Conservation (phyloP, 2,113 vertebrate genomes). For the Pardalotus punctatus region DNA sequence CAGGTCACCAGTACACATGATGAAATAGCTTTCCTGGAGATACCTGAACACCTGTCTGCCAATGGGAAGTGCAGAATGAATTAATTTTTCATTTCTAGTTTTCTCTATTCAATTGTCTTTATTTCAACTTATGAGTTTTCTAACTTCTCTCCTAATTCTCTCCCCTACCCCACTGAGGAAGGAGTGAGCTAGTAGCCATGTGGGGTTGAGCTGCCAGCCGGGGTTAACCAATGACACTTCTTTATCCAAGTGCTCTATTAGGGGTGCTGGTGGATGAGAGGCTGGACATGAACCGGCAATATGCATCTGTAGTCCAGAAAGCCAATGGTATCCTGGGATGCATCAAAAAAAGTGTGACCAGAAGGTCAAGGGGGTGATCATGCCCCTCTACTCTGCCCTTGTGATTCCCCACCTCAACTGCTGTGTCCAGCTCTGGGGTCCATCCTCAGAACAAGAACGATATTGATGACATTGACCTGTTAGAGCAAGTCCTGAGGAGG, state of each 20-base stretch:
- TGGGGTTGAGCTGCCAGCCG: not conserved
- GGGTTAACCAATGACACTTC: not conserved
- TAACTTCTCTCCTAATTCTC: not conserved
- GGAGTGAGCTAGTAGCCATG: rapidly evolving
- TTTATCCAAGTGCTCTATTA: not conserved
- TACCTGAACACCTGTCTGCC: not conserved
- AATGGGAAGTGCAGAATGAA: not conserved
- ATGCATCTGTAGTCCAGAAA: not conserved
- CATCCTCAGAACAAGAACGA: not conserved
- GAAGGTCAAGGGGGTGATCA: not conserved
- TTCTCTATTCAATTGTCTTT: not conserved
- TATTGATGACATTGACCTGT: too few species aligned
- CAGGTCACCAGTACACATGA: not conserved
- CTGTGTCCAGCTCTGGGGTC: not conserved
- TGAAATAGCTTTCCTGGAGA: not conserved
- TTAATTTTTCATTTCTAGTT: not conserved
- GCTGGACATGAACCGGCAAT: not conserved
- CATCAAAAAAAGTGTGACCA: not conserved
- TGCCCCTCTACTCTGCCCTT: not conserved
- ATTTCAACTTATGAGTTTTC: not conserved
- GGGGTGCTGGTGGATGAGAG: not conserved
- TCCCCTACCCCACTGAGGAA: not conserved
- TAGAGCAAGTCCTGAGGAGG: not conserved
- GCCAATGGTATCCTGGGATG: not conserved
- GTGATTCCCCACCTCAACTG: not conserved